phyloP scores from a whole-genome alignment of 2,113 vertebrate genomes.

The Gobio gobio region DNA sequence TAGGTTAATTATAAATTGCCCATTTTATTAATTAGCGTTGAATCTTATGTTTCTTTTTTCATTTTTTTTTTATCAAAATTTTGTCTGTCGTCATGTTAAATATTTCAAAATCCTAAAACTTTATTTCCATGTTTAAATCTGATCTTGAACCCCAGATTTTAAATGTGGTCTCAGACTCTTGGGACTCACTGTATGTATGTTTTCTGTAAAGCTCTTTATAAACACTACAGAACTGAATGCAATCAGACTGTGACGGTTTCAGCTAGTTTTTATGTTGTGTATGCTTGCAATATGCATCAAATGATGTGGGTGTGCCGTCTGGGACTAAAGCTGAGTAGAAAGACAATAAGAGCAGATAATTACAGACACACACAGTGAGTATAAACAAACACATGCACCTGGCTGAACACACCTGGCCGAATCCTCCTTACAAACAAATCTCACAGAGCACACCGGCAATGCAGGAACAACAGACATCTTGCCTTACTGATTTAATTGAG shows the following conservation, averaged over 20 bases:
- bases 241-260: not conserved
- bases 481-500: not conserved
- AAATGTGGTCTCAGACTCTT: not conserved
- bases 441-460: not conserved
- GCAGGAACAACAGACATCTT: not conserved
- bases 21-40: not conserved
- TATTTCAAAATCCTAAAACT: not conserved
- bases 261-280: not conserved
- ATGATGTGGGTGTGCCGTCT: not conserved
- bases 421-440: not conserved
- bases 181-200: not conserved
- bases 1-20: not conserved
- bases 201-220: not conserved
- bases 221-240: not conserved
- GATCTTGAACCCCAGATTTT: not conserved
- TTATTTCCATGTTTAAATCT: not conserved
- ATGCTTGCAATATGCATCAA: not conserved
- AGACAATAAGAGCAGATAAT: conserved; percentile 13
- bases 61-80: not conserved
- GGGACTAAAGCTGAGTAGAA: not conserved
- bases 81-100: not conserved
- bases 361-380: conserved; percentile 1
- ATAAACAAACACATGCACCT: conserved; percentile 15
- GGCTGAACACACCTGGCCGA: not conserved
- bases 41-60: not conserved